Evolutionary conservation across 2,888 invertebrate genomes (phyloP).

Genomic region (Sympetrum striolatum): DNA sequence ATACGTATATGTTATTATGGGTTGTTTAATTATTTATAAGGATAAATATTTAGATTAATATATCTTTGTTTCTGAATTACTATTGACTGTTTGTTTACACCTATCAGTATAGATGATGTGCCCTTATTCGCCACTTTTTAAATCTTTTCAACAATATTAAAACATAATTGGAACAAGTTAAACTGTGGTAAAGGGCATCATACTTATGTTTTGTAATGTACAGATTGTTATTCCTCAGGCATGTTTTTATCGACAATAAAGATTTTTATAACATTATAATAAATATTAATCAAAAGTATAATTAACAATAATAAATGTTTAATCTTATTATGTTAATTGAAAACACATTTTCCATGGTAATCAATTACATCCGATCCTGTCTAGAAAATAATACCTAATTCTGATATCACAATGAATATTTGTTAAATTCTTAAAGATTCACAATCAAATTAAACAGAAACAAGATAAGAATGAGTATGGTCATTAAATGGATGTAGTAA

Average conservation of each 20-base stretch:
- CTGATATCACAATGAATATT: too few species aligned
- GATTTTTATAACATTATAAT: neutral
- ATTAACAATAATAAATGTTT: too few species aligned
- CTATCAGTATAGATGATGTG: neutral
- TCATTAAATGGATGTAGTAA: too few species aligned
- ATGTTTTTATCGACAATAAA: constrained; percentile 27
- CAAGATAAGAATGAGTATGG: too few species aligned
- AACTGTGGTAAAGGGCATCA: constrained; percentile 22
- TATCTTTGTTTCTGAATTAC: neutral
- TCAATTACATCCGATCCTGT: too few species aligned
- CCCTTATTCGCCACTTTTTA: neutral
- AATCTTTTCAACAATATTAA: neutral
- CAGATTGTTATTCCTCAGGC: constrained; percentile 22
- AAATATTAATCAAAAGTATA: too few species aligned
- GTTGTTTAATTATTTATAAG: neutral
- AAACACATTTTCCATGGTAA: too few species aligned
- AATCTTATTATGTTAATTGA: too few species aligned
- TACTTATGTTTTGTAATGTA: neutral
- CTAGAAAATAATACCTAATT: too few species aligned
- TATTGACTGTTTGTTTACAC: neutral
- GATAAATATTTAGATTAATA: neutral
- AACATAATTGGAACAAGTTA: neutral
- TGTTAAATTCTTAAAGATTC: too few species aligned
- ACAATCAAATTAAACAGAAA: too few species aligned
- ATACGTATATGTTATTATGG: neutral